Base-by-base conservation (phyloP, 2,113 vertebrate genomes). In the Archilochus colubris region DNA sequence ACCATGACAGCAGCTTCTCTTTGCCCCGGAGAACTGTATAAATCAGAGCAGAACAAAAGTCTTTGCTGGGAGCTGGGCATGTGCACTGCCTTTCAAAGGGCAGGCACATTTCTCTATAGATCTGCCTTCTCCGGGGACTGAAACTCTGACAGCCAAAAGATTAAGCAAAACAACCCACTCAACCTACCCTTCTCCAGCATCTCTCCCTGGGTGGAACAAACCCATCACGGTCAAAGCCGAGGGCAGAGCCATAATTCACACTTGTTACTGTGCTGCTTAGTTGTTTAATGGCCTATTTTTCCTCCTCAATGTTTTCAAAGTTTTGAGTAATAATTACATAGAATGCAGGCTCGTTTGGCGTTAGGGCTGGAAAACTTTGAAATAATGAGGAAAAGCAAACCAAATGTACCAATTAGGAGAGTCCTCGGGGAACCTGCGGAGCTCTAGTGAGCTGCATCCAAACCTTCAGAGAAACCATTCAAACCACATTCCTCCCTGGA, bases 21-120 rank as follows among this genome's bases (percentile, higher is more conserved):
- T 59, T 92, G 91, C 91, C 91, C 68, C 43, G 0, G 91, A 94
- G 95, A 91, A 77, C 75, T 77, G 82, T 95, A 78, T 95, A 93
- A 95, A 96, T 89, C 95, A 92, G 88, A 33, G 92, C 69, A 91
- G 92, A 94, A 96, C 92, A 97, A 94, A 96, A 95, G 89, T 95
- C 31, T 95, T 92, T 92, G 88, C 94, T 82, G 93, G 90, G 90
- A 94, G 92, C 92, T 36, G 92, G 93, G 92, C 94, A 93, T 91
- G 94, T 94, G 88, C 25, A 2, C 82, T 86, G 91, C 23, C 30
- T 96, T 69, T 96, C 92, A 95, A 88, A 95, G 93, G 91, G 82
- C 19, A 94, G 89, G 89, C 93, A 91, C 92, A 95, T 93, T 95
- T 90, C 90, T 92, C 70, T 95, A 54, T 68, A 81, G 93, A 92